These are phyloP conservation scores for Lordiphosa stackelbergi DNA, from an alignment of 1,140 invertebrate genomes.

Conservation along the genomic window DNA sequence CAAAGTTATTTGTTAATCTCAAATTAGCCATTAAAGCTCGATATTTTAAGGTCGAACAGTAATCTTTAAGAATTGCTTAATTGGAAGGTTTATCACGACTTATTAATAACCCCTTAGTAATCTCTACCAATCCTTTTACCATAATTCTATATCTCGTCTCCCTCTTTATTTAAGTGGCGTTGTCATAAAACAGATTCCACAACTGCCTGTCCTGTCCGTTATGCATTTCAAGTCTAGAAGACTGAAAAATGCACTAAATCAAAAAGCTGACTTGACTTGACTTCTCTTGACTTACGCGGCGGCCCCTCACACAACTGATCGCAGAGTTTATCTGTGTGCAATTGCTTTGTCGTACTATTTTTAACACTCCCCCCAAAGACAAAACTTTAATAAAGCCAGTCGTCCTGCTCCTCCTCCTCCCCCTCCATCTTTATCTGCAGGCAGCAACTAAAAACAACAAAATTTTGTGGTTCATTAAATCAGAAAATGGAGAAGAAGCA, in stretches of 20 bases:
- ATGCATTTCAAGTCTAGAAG: background rate
- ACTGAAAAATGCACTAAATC: conserved; percentile 3
- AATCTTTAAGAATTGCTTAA: no score
- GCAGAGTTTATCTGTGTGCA: no score
- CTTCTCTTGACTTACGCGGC: conserved; percentile 2
- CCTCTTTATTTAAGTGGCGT: background rate
- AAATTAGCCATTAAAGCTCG: no score
- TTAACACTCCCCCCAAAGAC: no score
- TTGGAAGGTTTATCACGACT: no score
- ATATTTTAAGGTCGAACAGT: no score
- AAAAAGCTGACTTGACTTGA: background rate
- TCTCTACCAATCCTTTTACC: background rate
- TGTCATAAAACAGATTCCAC: conserved; percentile 4
- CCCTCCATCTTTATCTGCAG: no score
- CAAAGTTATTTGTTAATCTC: no score
- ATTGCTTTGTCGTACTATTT: no score
- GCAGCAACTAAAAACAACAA: background rate
- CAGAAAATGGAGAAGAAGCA: conserved; percentile 1
- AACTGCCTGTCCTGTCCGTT: background rate
- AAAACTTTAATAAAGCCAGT: conserved; percentile 1
- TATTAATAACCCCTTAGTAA: background rate
- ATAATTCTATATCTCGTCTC: background rate
- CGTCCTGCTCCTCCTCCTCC: background rate
- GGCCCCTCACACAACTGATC: background rate
- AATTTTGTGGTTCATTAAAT: conserved; percentile 16